Base-by-base conservation (phyloP, 2,888 invertebrate genomes). In the Helleia helle region DNA sequence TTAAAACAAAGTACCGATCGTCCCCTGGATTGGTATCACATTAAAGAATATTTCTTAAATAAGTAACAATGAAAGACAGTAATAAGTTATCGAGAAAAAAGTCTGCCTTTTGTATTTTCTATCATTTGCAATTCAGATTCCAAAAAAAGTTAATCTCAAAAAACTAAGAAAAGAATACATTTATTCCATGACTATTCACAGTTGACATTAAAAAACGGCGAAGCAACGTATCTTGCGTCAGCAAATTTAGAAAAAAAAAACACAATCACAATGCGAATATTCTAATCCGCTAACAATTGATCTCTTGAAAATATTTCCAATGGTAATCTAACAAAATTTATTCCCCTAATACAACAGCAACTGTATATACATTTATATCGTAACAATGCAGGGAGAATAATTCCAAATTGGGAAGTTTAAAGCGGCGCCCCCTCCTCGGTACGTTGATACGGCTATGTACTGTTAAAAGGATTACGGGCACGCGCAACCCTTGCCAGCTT, bases 401-500 rank as follows among this genome's bases (percentile, higher is more conserved):
- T 50, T 49, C 50, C 50, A 49, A 51, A 50, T 46, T 41, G 44
- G 42, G 42, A 40, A 50, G 49, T 43, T 52, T 47, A 49, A 50
- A 40, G 38, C 15, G 34, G 46, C 43, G 41, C 30, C 24, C 43
- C 39, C 26, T 43, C 30, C 38, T 40, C 40, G 27, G 41, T 40
- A 43, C 45, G 46, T 43, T 49, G 48, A 42, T 46, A 43, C 46
- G 49, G 52, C 54, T 48, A 48, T 51, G 52, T 52, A 58, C 52
- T 47, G 58, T 51, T 63, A 59, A 58, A 57, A 52, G 56, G 64
- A 61, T 61, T 59, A 57, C 43, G 45, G 48, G 50, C 52, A 54
- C 48, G 56, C 57, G 56, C 60, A 56, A 65, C 71, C 66, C 62
- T 59, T 51, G 46, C 46, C 39, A 40, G 37, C 40, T 30, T 41